These are phyloP conservation scores for Papilio elwesi DNA, from an alignment of 2,888 invertebrate species.

Conservation along the genomic window DNA sequence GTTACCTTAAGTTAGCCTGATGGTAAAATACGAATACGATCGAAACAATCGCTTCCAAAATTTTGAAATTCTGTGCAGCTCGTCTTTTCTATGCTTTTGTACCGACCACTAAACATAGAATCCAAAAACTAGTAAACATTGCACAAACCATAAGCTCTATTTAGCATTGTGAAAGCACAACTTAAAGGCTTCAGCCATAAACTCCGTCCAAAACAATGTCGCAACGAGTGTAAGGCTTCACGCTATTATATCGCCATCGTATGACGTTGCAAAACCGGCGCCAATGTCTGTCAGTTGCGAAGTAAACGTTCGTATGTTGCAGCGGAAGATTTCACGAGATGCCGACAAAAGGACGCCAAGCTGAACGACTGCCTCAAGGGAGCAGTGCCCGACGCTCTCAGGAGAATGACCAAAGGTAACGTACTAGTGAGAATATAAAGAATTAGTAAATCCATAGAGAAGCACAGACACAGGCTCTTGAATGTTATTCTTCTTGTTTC, in stretches of 20 bases:
- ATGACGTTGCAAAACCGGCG: conserved; percentile 11
- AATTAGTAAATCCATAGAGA: too few species aligned
- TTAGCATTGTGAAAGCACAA: conserved; percentile 2
- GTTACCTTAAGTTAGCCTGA: too few species aligned
- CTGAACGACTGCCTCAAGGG: conserved; percentile 84
- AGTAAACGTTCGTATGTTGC: conserved; percentile 50
- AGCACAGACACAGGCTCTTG: too few species aligned
- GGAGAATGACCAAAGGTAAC: conserved; percentile 83
- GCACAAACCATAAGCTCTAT: not conserved
- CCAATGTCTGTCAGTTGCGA: conserved; percentile 20
- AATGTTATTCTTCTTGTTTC: too few species aligned
- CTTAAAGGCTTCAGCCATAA: not conserved
- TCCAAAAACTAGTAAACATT: not conserved
- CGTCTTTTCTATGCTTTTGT: too few species aligned
- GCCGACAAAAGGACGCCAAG: conserved; percentile 81
- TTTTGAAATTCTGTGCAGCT: too few species aligned
- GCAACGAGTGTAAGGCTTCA: conserved; percentile 23
- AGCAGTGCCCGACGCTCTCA: conserved; percentile 83
- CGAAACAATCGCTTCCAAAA: too few species aligned
- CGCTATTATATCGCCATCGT: conserved; percentile 10
- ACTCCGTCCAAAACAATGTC: conserved; percentile 13
- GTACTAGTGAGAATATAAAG: too few species aligned
- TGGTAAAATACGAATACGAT: too few species aligned
- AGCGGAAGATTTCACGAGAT: conserved; percentile 85
- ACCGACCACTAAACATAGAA: too few species aligned